Conservation (phyloP, 2,888 invertebrate species). For the Iphiclides podalirius region DNA sequence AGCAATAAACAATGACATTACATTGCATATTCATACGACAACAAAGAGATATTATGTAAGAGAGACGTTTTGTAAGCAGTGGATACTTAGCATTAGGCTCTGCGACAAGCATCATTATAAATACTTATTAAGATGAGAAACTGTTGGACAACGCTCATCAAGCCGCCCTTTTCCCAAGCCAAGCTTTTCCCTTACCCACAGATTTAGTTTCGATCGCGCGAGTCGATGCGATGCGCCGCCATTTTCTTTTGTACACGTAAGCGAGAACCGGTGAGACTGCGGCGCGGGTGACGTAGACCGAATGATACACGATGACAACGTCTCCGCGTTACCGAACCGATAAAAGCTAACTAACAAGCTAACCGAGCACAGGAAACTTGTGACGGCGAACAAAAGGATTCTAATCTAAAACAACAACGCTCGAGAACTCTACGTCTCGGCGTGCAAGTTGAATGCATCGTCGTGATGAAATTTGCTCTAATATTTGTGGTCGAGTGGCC, state of each 20-base stretch:
- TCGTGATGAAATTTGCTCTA: constrained; percentile 1
- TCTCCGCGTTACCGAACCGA: constrained; percentile 47
- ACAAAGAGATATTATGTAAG: constrained; percentile 16
- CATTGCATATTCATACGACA: constrained; percentile 14
- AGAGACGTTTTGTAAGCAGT: too few relatives aligned
- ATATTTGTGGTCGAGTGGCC: not conserved
- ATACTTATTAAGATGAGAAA: not conserved
- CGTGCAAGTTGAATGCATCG: not conserved
- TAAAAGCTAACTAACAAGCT: constrained; percentile 47
- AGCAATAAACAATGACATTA: constrained; percentile 12
- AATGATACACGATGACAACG: constrained; percentile 48
- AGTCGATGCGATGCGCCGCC: constrained; percentile 42
- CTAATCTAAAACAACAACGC: constrained; percentile 51
- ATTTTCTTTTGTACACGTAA: constrained; percentile 55
- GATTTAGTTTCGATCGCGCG: constrained; percentile 29
- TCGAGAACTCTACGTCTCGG: constrained; percentile 22
- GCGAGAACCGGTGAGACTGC: constrained; percentile 34
- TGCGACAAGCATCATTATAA: not conserved
- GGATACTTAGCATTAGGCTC: not conserved
- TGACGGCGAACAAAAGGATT: constrained; percentile 54
- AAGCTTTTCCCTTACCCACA: constrained; percentile 17
- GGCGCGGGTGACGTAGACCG: constrained; percentile 42
- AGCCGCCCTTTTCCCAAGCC: too few relatives aligned
- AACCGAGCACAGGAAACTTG: constrained; percentile 49
- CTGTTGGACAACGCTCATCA: constrained; percentile 7